These are phyloP conservation scores for Aphidoletes aphidimyza DNA, from an alignment of 2,888 invertebrate genomes.

Conservation along the genomic window DNA sequence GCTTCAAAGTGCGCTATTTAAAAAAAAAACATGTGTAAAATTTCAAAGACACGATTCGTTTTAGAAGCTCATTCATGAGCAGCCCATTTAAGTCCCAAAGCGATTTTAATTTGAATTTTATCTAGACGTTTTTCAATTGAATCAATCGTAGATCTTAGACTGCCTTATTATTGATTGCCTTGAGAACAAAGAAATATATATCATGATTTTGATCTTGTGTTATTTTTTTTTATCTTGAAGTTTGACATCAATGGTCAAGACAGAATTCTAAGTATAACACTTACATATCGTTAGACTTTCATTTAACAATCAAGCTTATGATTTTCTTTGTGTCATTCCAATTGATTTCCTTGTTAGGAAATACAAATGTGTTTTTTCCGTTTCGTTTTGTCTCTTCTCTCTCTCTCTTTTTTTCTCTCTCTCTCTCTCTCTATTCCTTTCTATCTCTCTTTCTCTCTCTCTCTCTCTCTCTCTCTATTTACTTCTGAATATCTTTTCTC, in stretches of 20 bases:
- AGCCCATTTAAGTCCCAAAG: not conserved
- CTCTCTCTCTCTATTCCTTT: not conserved
- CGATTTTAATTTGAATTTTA: not conserved
- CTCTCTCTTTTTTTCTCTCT: constrained; percentile 8
- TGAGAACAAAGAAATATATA: not conserved
- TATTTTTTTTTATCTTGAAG: not conserved
- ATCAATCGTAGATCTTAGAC: not conserved
- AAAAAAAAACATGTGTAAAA: not conserved
- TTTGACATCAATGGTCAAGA: not conserved
- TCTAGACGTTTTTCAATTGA: not conserved
- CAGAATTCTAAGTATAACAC: not conserved
- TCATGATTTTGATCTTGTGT: too few relatives aligned
- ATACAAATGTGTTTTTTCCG: not conserved
- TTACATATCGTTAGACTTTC: not conserved
- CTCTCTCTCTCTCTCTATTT: not conserved
- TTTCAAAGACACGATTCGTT: constrained; percentile 28
- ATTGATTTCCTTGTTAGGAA: constrained; percentile 28
- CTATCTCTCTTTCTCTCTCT: not conserved
- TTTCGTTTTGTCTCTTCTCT: not conserved
- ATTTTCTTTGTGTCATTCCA: not conserved
- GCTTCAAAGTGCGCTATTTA: not conserved
- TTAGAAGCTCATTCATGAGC: not conserved
- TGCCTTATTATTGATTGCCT: constrained; percentile 35
- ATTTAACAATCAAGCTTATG: not conserved
- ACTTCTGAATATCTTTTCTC: not conserved